Evolutionary conservation across 2,797 vertebrate genomes (phyloP), one percentile per base, ranked within the genome.

Genomic region (Odontamblyopus lacepedii): DNA sequence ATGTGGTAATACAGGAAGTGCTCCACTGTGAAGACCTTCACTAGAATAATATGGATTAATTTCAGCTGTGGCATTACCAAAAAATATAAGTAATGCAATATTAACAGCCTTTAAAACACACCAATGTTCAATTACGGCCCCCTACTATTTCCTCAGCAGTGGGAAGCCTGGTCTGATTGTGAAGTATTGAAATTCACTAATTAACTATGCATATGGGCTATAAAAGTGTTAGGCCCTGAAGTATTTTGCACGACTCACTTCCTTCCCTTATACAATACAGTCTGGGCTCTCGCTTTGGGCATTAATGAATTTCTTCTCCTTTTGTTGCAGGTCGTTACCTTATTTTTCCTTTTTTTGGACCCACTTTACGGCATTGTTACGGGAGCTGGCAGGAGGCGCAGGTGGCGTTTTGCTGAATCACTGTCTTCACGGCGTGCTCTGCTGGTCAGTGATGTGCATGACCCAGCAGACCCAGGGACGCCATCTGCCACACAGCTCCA

Each of bases 401-500:
- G 82, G 80, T 90, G 88, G 72, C 77, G 69, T 67, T 16, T 73
- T 81, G 78, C 82, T 83, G 86, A 83, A 70, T 86, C 78, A 75
- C 70, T 78, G 78, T 77, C 72, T 70, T 77, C 72, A 61, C 30
- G 62, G 63, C 62, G 80, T 80, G 80, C 78, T 81, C 80, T 77
- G 73, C 50, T 72, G 80, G 81, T 83, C 83, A 74, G 77, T 6
- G 64, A 79, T 83, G 68, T 79, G 78, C 82, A 63, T 85, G 85
- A 88, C 85, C 89, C 83, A 66, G 79, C 71, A 77, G 86, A 84
- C 81, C 80, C 51, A 41, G 35, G 82, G 73, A 76, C 78, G 82
- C 85, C 85, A 84, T 87, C 85, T 90, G 87, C 77, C 81, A 71
- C 67, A 81, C 48, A 74, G 75, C 69, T 73, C 77, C 78, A 70